Evolutionary conservation across 2,888 invertebrate genomes (phyloP).

Genomic region (Rotaria magnacalcarata): DNA sequence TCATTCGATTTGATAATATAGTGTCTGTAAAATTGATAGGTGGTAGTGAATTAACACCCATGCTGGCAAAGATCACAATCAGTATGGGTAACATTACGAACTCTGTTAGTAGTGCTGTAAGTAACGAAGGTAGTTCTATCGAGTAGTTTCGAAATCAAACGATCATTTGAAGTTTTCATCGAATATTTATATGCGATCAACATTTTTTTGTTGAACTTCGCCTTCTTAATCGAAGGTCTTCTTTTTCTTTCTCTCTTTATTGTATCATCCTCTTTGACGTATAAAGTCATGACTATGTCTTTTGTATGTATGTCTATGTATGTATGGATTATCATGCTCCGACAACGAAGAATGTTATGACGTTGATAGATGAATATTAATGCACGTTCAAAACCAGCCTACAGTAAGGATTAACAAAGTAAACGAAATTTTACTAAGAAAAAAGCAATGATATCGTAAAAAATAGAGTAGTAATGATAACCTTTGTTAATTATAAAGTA

Average conservation of each 20-base stretch:
- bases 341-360: neutral
- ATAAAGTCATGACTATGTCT: slow-evolving; percentile 16
- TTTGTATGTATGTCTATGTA: neutral
- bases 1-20: slow-evolving; percentile 12
- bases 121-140: neutral
- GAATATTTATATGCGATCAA: slow-evolving; percentile 30
- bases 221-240: slow-evolving; percentile 17
- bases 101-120: neutral
- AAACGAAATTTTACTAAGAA: neutral
- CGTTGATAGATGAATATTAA: neutral
- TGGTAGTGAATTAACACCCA: neutral
- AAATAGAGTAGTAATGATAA: neutral
- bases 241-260: neutral
- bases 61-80: neutral
- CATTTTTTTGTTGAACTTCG: neutral
- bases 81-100: neutral
- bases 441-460: neutral
- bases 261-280: neutral
- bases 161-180: neutral
- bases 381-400: slow-evolving; percentile 28
- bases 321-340: neutral
- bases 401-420: slow-evolving; percentile 10
- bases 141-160: neutral
- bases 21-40: slow-evolving; percentile 23
- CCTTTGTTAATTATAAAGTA: neutral